These are phyloP conservation scores for Xiphorhynchus erythropygius DNA, from an alignment of 2,797 vertebrate species.

Conservation along the genomic window DNA sequence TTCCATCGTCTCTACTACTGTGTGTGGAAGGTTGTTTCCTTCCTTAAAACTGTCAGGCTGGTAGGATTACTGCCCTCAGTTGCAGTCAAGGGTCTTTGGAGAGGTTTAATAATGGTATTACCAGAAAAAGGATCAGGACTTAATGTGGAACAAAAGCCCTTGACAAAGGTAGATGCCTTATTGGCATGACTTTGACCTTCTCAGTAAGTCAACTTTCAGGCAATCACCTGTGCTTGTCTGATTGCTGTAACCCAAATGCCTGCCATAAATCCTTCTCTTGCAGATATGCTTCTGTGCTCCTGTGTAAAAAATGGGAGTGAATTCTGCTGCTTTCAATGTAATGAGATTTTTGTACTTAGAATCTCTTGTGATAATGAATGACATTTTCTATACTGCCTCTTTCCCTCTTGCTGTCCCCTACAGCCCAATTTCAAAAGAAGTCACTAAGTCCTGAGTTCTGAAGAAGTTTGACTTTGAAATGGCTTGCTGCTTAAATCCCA, in stretches of 20 bases:
- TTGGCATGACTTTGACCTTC: not conserved
- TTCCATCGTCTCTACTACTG: not conserved
- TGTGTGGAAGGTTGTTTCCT: not conserved
- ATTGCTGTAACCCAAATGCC: not conserved
- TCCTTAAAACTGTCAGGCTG: not conserved
- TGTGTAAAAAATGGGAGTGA: not conserved
- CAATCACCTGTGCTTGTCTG: not conserved
- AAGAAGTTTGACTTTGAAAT: conserved; percentile 19
- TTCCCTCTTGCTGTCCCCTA: not conserved
- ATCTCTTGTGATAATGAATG: not conserved
- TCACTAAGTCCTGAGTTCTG: not conserved
- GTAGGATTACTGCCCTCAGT: not conserved
- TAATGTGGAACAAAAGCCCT: not conserved
- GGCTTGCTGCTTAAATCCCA: not conserved
- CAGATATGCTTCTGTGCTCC: not conserved
- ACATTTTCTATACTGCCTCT: not conserved
- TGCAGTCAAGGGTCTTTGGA: not conserved
- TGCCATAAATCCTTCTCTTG: not conserved
- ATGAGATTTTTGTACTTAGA: not conserved
- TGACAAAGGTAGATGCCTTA: not conserved
- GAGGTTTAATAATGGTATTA: not conserved
- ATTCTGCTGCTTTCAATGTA: not conserved
- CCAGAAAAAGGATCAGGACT: not conserved
- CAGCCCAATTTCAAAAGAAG: not conserved
- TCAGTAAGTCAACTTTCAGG: not conserved